Base-by-base conservation (phyloP, 1,140 invertebrate species). In the Zelostemma sp. region DNA sequence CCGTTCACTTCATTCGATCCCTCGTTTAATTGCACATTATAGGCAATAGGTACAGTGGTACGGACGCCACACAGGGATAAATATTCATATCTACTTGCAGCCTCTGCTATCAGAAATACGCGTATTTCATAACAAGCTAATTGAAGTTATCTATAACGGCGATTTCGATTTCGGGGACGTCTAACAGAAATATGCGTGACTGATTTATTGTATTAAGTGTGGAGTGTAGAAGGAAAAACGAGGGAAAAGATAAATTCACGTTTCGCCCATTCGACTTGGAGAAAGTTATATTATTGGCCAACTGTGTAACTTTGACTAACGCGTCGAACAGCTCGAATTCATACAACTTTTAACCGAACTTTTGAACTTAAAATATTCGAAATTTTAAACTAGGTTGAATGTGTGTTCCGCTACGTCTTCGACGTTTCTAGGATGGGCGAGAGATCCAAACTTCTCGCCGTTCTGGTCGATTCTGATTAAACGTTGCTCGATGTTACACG, bases 11-110 rank as follows among this genome's bases (percentile, higher is more conserved):
- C 64, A 57, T 67, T 67, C 69, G 63, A 67, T 67, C 68, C 62
- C 68, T 16, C 41, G 51, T 72, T 72, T 70, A 70, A 70, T 70
- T 70, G 68, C 57, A 70, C 68, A 70, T 70, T 70, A 70, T 66
- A 66, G 62, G 53, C 62, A 50, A 59, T 59, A 59, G 55, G 56
- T 59, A 59, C 63, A 55, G 14, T 45, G 16, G 53, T 46, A 59
- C 38, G 57, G 48, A 53, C 58, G 54, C 43, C 57, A 46, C 40
- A 57, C 50, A 40, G 25, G 59, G 31, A 63, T 71, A 71, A 71
- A 71, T 71, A 71, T 71, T 71, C 62, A 66, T 66, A 71, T 66
- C 54, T 71, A 62, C 50, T 43, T 55, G 54, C 55, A 14, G 14
- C 21, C 25, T 40, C 53, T 33, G 57, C 41, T 51, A 61, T 53